Base-by-base conservation (phyloP, 2,797 vertebrate species). In the Meriones psammophilus region DNA sequence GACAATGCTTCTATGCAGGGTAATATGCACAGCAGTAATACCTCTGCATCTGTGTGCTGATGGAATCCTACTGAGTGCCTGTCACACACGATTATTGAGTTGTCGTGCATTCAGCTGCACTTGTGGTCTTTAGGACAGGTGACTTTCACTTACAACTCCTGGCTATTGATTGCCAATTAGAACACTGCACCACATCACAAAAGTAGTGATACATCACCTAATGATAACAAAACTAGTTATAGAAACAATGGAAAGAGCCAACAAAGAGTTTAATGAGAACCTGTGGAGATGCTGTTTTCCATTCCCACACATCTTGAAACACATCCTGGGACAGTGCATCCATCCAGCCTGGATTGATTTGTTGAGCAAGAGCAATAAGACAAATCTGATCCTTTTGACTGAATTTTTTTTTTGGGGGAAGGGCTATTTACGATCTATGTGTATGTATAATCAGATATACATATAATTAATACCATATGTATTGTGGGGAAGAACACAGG, bases 141-240 rank as follows among this genome's bases (percentile, higher is more conserved):
- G 20, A 74, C 13, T 69, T 93, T 88, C 58, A 78, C 28, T 50
- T 88, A 95, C 30, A 94, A 68, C 58, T 90, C 74, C 69, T 94
- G 24, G 84, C 62, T 2, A 0, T 46, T 64, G 26, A 50, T 50
- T 17, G 30, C 2, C 54, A 95, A 93, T 81, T 22, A 86, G 69
- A 92, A n/a, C 4, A 24, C 42, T 91, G 77, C 0, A 2, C 3
- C 58, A 73, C 46, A 62, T 42, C 78, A 80, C 64, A 89, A 92
- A 88, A 84, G 39, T 30, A 92, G 20, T 64, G 81, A 81, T 62
- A 56, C 39, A 86, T 86, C 10, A 62, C 39, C 18, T 64, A n/a
- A 68, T 26, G 62, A 81, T 85, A 58, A 81, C 66, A 78, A 88
- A 46, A 60, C 73, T 60, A 92, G 28, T 39, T 62, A 56, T 8